A percentile compares a stretch with the other conserved stretches of the same genome.
phyloP scores from a whole-genome alignment of 2,797 vertebrate species.

The Chiloscyllium punctatum region DNA sequence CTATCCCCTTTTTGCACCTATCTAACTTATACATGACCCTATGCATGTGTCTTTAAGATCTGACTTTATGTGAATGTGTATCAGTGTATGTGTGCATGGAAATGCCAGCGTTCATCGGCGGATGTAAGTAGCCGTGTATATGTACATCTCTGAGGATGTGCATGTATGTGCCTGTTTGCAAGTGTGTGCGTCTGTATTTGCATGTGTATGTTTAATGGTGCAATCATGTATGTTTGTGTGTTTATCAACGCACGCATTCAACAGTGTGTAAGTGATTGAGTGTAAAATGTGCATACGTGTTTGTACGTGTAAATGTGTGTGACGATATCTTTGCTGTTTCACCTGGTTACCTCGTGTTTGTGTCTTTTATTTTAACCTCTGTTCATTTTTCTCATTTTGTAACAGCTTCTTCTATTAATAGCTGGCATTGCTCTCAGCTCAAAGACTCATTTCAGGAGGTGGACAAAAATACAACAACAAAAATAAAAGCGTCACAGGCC shows the following conservation, averaged over 20 bases:
- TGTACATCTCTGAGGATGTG: background rate
- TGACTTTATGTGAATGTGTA: background rate
- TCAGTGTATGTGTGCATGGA: background rate
- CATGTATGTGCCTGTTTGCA: too few relatives aligned
- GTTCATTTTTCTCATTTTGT: background rate
- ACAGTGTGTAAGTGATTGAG: background rate
- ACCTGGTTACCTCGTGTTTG: background rate
- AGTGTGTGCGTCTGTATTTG: background rate
- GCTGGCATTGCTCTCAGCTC: background rate
- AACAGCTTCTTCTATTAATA: slow-evolving; percentile 18
- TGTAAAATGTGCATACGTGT: background rate
- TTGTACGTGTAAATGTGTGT: background rate
- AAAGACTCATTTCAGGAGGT: slow-evolving; percentile 21
- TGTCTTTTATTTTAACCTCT: background rate
- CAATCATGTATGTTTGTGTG: too few relatives aligned
- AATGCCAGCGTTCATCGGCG: background rate
- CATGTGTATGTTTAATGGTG: too few relatives aligned
- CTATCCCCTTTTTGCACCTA: background rate
- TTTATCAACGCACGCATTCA: too few relatives aligned
- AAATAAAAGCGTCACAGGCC: slow-evolving; percentile 18
- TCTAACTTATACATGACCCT: background rate
- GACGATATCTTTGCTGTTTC: background rate
- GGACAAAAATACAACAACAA: background rate
- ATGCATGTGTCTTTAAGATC: background rate
- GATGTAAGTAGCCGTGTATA: background rate